Evolutionary conservation across 30 jellyfish, hydroid and myxozoan genomes (phyloP).

Genomic region (Phacellophora camtschatica): DNA sequence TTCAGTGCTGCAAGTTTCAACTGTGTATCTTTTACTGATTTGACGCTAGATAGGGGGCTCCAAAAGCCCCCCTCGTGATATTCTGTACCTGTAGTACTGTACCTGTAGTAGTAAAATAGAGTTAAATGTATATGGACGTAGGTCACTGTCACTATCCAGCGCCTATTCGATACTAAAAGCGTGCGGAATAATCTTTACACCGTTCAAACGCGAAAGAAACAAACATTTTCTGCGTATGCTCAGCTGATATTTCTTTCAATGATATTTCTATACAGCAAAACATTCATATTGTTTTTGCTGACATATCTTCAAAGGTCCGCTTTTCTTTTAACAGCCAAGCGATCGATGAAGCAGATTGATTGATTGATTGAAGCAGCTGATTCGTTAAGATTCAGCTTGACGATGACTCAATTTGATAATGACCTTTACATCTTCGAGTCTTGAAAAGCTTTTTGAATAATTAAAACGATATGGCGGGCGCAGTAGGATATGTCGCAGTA

Average conservation of each 20-base stretch:
- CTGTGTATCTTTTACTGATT: too few relatives aligned
- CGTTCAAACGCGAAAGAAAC: too few relatives aligned
- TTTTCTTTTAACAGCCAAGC: neutral
- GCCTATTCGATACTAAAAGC: neutral
- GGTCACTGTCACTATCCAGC: too few relatives aligned
- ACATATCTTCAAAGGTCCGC: constrained; percentile 36
- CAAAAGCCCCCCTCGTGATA: too few relatives aligned
- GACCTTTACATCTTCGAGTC: constrained; percentile 22
- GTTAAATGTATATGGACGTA: too few relatives aligned
- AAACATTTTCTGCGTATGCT: too few relatives aligned
- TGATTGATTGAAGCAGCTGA: constrained; percentile 53
- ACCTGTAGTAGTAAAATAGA: too few relatives aligned
- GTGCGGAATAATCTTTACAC: neutral
- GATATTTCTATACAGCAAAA: neutral
- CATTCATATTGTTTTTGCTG: neutral
- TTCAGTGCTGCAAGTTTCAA: too few relatives aligned
- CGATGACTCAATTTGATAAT: constrained; percentile 28
- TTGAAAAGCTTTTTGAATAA: constrained; percentile 22
- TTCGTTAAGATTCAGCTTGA: neutral
- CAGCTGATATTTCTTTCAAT: neutral
- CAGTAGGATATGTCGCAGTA: too few relatives aligned
- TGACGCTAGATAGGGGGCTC: too few relatives aligned
- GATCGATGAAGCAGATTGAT: too few relatives aligned
- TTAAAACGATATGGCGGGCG: constrained; percentile 57
- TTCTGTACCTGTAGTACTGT: too few relatives aligned